Percentiles rank a stretch among this genome's conserved stretches.
Evolutionary conservation across 2,113 vertebrate species (phyloP).

Genomic region (Limanda limanda): DNA sequence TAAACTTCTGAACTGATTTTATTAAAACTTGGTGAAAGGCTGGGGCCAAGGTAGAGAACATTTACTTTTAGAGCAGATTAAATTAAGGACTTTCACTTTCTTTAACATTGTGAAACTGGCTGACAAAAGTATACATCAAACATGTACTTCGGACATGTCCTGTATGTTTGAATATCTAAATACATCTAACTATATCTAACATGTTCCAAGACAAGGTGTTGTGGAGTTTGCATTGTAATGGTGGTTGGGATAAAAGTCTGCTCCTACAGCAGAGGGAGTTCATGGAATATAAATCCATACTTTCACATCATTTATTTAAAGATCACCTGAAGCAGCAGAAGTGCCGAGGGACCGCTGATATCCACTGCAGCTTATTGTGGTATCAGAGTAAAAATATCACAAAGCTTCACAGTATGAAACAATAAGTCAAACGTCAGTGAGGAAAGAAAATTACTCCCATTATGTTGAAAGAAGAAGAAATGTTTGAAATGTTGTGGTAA

Average conservation of each 20-base stretch:
- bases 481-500: too few relatives aligned
- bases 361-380: slow-evolving; percentile 18
- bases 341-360: slow-evolving; percentile 9
- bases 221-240: slow-evolving; percentile 11
- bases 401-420: background rate
- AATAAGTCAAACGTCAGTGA: background rate
- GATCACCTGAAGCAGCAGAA: slow-evolving; percentile 53
- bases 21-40: too few relatives aligned
- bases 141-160: too few relatives aligned
- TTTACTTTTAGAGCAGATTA: too few relatives aligned
- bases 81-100: too few relatives aligned
- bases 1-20: too few relatives aligned
- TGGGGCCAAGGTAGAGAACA: too few relatives aligned
- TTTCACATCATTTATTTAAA: slow-evolving; percentile 71
- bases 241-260: slow-evolving; percentile 21
- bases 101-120: too few relatives aligned
- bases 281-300: slow-evolving; percentile 65
- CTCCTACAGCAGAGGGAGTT: slow-evolving; percentile 33
- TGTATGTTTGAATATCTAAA: too few relatives aligned
- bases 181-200: too few relatives aligned
- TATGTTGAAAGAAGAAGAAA: too few relatives aligned
- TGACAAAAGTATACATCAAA: too few relatives aligned
- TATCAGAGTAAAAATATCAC: slow-evolving; percentile 14
- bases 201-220: background rate
- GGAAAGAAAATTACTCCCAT: background rate